Conservation (phyloP, 2,888 invertebrate species). For the Galerucella nymphaeae region DNA sequence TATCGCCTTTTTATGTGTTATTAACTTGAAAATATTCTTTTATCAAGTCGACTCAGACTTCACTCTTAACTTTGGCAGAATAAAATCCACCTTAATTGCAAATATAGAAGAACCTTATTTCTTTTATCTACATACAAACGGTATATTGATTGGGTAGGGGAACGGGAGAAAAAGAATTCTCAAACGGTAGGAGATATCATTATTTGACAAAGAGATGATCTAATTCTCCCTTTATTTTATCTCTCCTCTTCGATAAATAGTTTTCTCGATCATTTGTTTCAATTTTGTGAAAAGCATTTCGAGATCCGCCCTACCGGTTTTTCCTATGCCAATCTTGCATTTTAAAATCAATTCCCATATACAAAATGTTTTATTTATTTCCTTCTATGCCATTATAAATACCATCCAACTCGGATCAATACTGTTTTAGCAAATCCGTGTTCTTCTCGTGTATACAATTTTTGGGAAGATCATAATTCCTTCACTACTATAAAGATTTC, state of each 20-base stretch:
- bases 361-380: no score
- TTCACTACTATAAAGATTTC: background rate
- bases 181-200: conserved; percentile 54
- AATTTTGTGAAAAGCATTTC: conserved; percentile 42
- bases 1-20: background rate
- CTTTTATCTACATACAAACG: conserved; percentile 49
- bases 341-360: no score
- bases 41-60: conserved; percentile 6
- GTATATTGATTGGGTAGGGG: conserved; percentile 54
- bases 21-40: conserved; percentile 9
- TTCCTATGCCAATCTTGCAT: background rate
- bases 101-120: conserved; percentile 44
- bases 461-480: no score
- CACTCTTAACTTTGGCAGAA: conserved; percentile 7
- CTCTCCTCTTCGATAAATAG: conserved; percentile 47
- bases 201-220: conserved; percentile 48
- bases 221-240: conserved; percentile 48
- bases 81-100: conserved; percentile 41
- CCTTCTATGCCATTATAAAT: no score
- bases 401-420: no score
- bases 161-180: conserved; percentile 49
- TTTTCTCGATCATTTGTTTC: conserved; percentile 49
- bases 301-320: background rate
- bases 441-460: no score
- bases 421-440: no score